Conservation (phyloP, 2,888 invertebrate species). For the Drosophila pullipes region DNA sequence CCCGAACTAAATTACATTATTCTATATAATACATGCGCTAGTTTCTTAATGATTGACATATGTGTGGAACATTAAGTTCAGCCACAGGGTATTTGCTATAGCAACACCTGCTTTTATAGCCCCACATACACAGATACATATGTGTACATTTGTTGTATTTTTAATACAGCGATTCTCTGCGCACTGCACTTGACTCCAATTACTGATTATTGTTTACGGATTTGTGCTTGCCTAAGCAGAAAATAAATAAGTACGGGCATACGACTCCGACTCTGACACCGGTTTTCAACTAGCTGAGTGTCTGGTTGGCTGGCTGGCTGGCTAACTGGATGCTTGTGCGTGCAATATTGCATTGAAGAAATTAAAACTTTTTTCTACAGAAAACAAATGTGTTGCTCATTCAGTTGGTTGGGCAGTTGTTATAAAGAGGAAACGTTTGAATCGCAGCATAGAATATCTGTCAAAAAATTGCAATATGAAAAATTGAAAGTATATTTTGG, state of each 20-base stretch:
- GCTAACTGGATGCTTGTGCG: constrained; percentile 29
- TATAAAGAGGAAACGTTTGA: constrained; percentile 1
- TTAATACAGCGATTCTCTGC: constrained; percentile 33
- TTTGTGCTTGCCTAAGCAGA: constrained; percentile 80
- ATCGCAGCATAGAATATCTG: background rate
- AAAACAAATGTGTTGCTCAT: constrained; percentile 27
- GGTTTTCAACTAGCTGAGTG: background rate
- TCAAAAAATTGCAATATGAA: background rate
- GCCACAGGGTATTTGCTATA: background rate
- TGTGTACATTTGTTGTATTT: constrained; percentile 9
- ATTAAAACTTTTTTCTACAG: constrained; percentile 16
- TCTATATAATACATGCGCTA: too few species aligned
- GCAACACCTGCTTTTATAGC: background rate
- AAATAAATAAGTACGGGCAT: constrained; percentile 54
- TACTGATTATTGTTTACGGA: constrained; percentile 77
- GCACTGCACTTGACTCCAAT: constrained; percentile 75
- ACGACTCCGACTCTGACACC: constrained; percentile 12
- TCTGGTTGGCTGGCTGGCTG: constrained; percentile 9
- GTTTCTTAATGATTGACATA: background rate
- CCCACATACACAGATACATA: background rate
- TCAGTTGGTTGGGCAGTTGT: constrained; percentile 7
- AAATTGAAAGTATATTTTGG: background rate
- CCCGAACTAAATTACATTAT: too few species aligned
- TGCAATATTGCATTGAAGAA: constrained; percentile 42
- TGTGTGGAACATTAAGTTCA: background rate